These are phyloP conservation scores for Synanthedon tipuliformis DNA, from an alignment of 2,888 invertebrate genomes.

Conservation along the genomic window DNA sequence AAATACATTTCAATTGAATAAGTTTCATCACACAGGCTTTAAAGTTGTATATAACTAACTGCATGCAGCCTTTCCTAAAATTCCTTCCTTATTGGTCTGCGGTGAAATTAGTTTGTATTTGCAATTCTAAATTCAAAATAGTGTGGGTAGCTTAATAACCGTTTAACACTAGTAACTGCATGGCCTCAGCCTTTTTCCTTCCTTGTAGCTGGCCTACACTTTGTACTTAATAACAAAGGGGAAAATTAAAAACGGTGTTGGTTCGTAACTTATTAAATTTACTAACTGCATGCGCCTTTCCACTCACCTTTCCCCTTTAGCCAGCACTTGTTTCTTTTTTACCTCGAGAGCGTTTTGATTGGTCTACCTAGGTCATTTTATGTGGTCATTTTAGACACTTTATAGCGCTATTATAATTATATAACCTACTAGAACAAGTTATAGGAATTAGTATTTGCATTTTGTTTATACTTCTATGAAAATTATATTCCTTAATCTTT, in stretches of 20 bases:
- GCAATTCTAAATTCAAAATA: slow-evolving; percentile 1
- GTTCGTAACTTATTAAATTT: slow-evolving; percentile 2
- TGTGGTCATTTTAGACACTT: no score
- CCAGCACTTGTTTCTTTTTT: slow-evolving; percentile 20
- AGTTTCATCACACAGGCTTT: slow-evolving; percentile 17
- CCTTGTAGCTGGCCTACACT: slow-evolving; percentile 23
- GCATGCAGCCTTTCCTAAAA: slow-evolving; percentile 43
- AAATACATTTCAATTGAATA: no score
- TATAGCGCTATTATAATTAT: no score
- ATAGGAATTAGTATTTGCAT: no score
- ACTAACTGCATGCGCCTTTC: slow-evolving; percentile 51
- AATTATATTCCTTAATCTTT: no score
- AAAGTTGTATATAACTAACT: slow-evolving; percentile 28
- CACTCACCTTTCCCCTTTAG: slow-evolving; percentile 28
- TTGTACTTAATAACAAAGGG: neutral
- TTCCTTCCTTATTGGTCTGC: slow-evolving; percentile 42
- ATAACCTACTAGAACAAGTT: no score
- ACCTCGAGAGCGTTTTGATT: no score
- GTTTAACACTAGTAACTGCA: slow-evolving; percentile 34
- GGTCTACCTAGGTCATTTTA: no score
- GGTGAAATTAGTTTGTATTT: slow-evolving; percentile 16
- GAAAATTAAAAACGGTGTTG: slow-evolving; percentile 5
- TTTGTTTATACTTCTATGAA: no score
- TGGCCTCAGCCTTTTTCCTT: slow-evolving; percentile 29
- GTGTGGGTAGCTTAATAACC: slow-evolving; percentile 30